Base-by-base conservation (phyloP, 2,888 invertebrate species). In the Rhabditoides inermis region DNA sequence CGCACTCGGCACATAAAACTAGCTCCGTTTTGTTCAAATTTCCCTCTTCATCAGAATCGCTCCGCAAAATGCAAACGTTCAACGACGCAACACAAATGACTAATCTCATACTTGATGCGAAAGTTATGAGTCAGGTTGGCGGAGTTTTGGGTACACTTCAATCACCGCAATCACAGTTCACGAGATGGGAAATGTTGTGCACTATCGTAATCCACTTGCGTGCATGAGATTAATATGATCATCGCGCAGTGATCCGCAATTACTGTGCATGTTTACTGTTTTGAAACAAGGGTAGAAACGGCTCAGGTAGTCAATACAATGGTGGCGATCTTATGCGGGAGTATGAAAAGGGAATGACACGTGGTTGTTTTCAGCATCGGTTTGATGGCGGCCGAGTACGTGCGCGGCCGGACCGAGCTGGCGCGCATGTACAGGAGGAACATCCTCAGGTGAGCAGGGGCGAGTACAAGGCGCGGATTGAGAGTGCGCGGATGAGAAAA, bases 331-430 rank as follows among this genome's bases (percentile, higher is more conserved):
- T 7, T 32, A 32, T 7, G 32, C 32, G 15, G 32, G 15, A 15
- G 32, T 32, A 32, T 32, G 32, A 44, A 27, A 28, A 44, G 20
- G 12, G 45, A 10, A 15, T 32, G 2, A 32, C 2, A 32, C 32
- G 12, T 30, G 3, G 20, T 18, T 22, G 28, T 12, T 51, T 66
- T 39, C 54, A 66, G 66, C 51, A 61, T 66, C 27, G 66, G 66
- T 50, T 53, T 66, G 44, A 66, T 66, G 66, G 52, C 62, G 7
- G 66, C 64, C 23, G 66, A 66, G 51, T 67, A 65, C 44, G 63
- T 67, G 15, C 56, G 67, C 12, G 67, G 67, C 7, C 53, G 63
- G n/a, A 58, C 49, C 15, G 67, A 67, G 36, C 57, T 58, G 44
- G 58, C 61, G 15, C 37, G 64, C 36, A 64, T 67, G 64, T 67